These are phyloP conservation scores for Drosophila differens DNA, from an alignment of 2,888 invertebrate genomes.

Conservation along the genomic window DNA sequence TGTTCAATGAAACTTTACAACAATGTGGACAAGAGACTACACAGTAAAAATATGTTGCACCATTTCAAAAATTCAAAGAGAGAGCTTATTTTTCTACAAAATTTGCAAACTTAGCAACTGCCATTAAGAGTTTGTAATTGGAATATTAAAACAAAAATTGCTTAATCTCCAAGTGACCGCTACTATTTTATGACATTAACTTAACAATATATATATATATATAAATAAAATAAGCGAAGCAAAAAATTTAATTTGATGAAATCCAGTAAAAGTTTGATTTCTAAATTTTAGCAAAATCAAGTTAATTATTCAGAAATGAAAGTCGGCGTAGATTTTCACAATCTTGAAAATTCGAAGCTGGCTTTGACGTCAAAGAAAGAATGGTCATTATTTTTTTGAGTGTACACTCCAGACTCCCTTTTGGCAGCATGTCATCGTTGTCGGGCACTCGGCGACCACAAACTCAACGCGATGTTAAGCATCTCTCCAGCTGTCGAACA, in stretches of 20 bases:
- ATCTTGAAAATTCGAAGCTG: background rate
- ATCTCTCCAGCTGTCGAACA: slow-evolving; percentile 35
- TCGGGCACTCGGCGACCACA: slow-evolving; percentile 50
- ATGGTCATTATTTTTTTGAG: background rate
- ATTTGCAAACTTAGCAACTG: background rate
- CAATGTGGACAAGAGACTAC: background rate
- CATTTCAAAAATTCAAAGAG: background rate
- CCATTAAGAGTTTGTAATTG: background rate
- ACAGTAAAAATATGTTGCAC: background rate
- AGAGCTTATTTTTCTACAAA: background rate
- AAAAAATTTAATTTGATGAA: background rate
- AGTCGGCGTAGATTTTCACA: background rate
- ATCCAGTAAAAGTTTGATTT: background rate
- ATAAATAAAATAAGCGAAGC: background rate
- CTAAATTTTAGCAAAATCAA: background rate
- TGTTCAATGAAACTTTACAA: slow-evolving; percentile 68
- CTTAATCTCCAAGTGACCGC: background rate
- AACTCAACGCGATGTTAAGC: slow-evolving; percentile 43
- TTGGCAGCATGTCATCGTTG: slow-evolving; percentile 49
- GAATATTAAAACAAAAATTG: background rate
- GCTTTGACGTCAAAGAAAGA: background rate
- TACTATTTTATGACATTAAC: background rate
- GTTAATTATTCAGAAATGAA: background rate
- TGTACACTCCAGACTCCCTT: slow-evolving; percentile 41
- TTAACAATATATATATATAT: background rate